Percentiles rank a stretch among this genome's conserved stretches.
phyloP scores from a whole-genome alignment of 1,140 invertebrate genomes.

The Neodiprion fabricii region DNA sequence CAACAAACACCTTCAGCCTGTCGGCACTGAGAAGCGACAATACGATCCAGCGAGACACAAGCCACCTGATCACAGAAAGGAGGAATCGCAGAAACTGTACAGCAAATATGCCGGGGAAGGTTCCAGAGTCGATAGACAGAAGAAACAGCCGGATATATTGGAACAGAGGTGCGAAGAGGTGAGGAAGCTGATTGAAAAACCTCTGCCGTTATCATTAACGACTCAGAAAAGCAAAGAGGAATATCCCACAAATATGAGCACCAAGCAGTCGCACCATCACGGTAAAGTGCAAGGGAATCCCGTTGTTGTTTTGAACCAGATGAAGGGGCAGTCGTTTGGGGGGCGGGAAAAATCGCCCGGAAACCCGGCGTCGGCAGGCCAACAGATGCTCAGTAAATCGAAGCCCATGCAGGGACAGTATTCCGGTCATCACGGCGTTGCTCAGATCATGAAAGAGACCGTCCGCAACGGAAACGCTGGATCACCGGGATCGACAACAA shows the following conservation, averaged over 20 bases:
- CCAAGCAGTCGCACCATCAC: constrained; percentile 49
- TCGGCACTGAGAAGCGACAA: constrained; percentile 33
- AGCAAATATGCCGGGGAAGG: constrained; percentile 41
- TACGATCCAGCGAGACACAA: constrained; percentile 44
- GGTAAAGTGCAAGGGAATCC: constrained; percentile 32
- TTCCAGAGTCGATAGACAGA: constrained; percentile 31
- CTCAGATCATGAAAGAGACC: constrained; percentile 44
- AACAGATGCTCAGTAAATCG: constrained; percentile 31
- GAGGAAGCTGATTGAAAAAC: constrained; percentile 54
- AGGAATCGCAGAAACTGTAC: constrained; percentile 43
- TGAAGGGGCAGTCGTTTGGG: background rate
- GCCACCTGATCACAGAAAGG: constrained; percentile 43
- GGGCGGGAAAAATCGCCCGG: constrained; percentile 39
- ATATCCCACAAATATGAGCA: constrained; percentile 40
- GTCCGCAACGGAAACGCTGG: constrained; percentile 50
- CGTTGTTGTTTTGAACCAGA: constrained; percentile 14
- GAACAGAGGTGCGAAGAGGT: constrained; percentile 54
- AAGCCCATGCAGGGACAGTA: constrained; percentile 28
- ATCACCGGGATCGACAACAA: constrained; percentile 26
- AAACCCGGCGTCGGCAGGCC: background rate
- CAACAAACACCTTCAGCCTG: constrained; percentile 25
- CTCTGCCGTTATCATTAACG: constrained; percentile 37
- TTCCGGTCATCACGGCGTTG: constrained; percentile 32
- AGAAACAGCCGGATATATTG: constrained; percentile 40
- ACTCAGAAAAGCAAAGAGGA: constrained; percentile 47